phyloP scores from a whole-genome alignment of 2,113 vertebrate genomes.

The Pterocles orientalis region DNA sequence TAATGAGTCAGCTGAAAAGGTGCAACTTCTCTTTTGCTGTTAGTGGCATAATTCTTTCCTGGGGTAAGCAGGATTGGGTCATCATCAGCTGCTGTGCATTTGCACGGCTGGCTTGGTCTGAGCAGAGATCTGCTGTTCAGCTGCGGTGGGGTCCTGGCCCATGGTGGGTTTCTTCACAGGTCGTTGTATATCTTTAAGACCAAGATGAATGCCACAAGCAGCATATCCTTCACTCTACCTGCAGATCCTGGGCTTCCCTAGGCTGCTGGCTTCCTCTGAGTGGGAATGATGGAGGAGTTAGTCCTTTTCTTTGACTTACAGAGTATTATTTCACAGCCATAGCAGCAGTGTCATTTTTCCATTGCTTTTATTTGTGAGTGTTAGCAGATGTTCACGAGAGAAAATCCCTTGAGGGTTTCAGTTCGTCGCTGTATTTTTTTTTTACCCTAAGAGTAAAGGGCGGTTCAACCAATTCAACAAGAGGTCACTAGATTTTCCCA shows the following conservation, averaged over 20 bases:
- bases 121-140: background rate
- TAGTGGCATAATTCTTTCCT: background rate
- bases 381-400: background rate
- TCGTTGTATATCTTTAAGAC: background rate
- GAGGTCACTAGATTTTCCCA: background rate
- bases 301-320: background rate
- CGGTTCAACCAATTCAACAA: background rate
- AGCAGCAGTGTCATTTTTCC: background rate
- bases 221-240: background rate
- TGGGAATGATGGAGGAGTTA: background rate
- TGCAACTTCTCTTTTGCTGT: background rate
- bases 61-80: background rate
- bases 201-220: background rate
- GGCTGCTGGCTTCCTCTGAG: slow-evolving; percentile 1
- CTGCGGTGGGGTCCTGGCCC: background rate
- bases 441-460: background rate
- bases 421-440: background rate
- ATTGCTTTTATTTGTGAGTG: background rate
- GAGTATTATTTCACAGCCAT: background rate
- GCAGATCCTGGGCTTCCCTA: background rate
- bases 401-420: background rate
- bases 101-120: background rate
- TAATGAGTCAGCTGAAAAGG: slow-evolving; percentile 34
- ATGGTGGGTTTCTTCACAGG: background rate
- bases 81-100: background rate